Conservation (phyloP, 2,888 invertebrate genomes). For the Hirudinaria manillensis region DNA sequence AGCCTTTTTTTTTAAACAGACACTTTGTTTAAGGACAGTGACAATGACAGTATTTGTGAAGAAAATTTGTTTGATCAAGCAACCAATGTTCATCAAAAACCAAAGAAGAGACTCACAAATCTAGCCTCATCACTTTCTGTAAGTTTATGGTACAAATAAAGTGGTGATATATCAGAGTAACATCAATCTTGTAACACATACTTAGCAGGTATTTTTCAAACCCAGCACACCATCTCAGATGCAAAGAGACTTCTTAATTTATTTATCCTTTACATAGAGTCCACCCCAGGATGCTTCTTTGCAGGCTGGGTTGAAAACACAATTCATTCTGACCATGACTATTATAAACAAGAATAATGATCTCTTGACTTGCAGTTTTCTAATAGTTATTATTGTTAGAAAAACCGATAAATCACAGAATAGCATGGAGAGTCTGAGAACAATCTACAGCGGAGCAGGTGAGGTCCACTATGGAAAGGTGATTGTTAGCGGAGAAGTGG, state of each 20-base stretch:
- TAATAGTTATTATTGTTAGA: too few relatives aligned
- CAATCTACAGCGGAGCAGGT: conserved; percentile 27
- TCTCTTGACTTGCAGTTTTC: too few relatives aligned
- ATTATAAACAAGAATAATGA: too few relatives aligned
- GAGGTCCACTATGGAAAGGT: conserved; percentile 61
- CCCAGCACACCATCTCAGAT: too few relatives aligned
- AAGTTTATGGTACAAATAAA: conserved; percentile 1
- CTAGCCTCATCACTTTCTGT: conserved; percentile 16
- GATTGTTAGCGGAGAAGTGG: conserved; percentile 81
- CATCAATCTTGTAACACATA: too few relatives aligned
- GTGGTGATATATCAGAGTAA: neutral
- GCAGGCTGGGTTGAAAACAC: too few relatives aligned
- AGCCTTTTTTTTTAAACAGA: neutral
- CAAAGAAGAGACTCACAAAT: conserved; percentile 10
- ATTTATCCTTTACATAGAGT: too few relatives aligned
- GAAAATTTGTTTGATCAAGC: neutral
- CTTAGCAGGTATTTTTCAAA: too few relatives aligned
- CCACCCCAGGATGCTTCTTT: too few relatives aligned
- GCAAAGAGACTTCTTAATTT: too few relatives aligned
- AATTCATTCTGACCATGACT: too few relatives aligned
- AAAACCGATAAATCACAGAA: conserved; percentile 1
- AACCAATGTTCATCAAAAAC: neutral
- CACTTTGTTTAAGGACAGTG: neutral
- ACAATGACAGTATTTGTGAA: neutral
- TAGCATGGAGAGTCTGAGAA: conserved; percentile 26